phyloP scores from a whole-genome alignment of 2,113 vertebrate species.

The Lepus timidus region DNA sequence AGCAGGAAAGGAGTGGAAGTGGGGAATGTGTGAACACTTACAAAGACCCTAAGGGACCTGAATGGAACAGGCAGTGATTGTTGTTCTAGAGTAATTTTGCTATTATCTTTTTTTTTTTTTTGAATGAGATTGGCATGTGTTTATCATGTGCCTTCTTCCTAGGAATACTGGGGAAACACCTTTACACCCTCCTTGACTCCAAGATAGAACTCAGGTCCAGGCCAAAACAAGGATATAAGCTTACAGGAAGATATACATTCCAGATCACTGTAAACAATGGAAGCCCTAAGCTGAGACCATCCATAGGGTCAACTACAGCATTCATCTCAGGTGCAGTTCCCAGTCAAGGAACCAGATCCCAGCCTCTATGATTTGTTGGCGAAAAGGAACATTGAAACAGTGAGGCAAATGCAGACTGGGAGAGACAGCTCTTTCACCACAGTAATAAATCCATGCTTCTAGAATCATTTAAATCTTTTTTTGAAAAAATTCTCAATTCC shows the following conservation, averaged over 20 bases:
- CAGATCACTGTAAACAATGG: not conserved
- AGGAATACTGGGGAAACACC: not conserved
- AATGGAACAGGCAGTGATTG: not conserved
- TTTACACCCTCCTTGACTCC: not conserved
- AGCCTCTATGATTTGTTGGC: slow-evolving; percentile 13
- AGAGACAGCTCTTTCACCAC: slow-evolving; percentile 55
- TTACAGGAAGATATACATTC: not conserved
- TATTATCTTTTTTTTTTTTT: not conserved
- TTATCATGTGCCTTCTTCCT: not conserved
- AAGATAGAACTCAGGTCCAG: slow-evolving; percentile 24
- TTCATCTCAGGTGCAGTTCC: not conserved
- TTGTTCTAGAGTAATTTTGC: not conserved
- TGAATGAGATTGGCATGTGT: not conserved
- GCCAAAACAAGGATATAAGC: not conserved
- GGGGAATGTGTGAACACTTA: not conserved
- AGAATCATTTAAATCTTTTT: slow-evolving; percentile 35
- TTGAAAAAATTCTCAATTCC: slow-evolving; percentile 1
- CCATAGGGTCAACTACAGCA: not conserved
- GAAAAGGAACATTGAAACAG: not conserved
- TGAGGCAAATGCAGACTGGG: not conserved
- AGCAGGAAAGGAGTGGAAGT: too few relatives aligned
- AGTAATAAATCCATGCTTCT: slow-evolving; percentile 54
- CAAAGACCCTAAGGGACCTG: not conserved
- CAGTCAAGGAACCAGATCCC: not conserved
- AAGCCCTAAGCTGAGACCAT: not conserved